phyloP scores from a whole-genome alignment of 1,140 invertebrate genomes.

The Cyclargus thomasi region DNA sequence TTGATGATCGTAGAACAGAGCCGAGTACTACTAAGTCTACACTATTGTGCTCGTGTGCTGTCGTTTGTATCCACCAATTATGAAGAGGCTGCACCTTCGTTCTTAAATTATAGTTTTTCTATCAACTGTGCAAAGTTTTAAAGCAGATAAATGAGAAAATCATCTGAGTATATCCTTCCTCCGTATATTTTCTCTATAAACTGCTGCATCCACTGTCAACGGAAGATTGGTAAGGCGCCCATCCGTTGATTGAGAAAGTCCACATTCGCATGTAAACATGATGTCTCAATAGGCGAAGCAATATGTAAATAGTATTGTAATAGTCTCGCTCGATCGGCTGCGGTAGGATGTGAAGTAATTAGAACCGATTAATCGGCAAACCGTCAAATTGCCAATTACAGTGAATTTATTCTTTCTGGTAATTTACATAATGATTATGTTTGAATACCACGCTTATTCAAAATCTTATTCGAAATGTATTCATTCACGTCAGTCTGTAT shows the following conservation, averaged over 20 bases:
- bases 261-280: neutral
- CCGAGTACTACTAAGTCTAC: no score
- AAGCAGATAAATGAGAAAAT: neutral
- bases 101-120: no score
- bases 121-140: no score
- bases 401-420: neutral
- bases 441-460: no score
- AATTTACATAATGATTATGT: no score
- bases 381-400: neutral
- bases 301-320: constrained; percentile 1
- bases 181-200: neutral
- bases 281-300: neutral
- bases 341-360: neutral
- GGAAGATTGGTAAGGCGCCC: neutral
- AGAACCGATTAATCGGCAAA: neutral
- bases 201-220: neutral
- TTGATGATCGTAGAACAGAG: no score
- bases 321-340: neutral
- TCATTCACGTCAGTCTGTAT: no score
- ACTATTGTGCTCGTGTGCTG: no score
- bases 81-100: no score
- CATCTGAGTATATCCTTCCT: neutral
- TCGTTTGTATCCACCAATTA: no score
- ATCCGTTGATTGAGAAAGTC: neutral
- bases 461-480: no score